Conservation (phyloP, 1,140 invertebrate genomes). For the Sycobia sp. region DNA sequence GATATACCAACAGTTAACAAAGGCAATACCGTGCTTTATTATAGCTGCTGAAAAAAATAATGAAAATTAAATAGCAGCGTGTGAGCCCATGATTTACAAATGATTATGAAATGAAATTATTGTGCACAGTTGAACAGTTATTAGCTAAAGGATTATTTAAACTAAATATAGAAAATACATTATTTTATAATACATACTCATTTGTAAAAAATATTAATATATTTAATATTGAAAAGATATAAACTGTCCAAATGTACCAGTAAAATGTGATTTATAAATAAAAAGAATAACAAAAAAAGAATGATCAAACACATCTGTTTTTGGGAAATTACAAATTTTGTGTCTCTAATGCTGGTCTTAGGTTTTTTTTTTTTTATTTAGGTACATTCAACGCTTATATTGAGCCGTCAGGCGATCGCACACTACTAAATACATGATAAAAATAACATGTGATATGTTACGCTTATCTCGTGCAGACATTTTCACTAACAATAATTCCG, state of each 20-base stretch:
- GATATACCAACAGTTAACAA: constrained; percentile 56
- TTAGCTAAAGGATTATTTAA: too few species aligned
- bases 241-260: constrained; percentile 15
- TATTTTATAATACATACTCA: too few species aligned
- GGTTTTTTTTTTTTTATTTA: constrained; percentile 5
- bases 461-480: constrained; percentile 34
- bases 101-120: constrained; percentile 24
- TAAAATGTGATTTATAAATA: constrained; percentile 13
- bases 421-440: constrained; percentile 47
- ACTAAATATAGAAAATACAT: too few species aligned
- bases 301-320: constrained; percentile 14
- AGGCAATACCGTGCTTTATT: constrained; percentile 56
- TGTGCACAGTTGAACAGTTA: constrained; percentile 17
- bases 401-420: constrained; percentile 51
- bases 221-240: too few species aligned
- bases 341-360: constrained; percentile 17
- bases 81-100: constrained; percentile 48
- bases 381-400: constrained; percentile 34
- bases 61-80: constrained; percentile 57
- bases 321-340: constrained; percentile 23
- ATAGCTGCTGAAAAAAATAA: constrained; percentile 59
- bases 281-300: constrained; percentile 18
- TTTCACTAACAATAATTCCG: constrained; percentile 24
- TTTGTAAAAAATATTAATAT: too few species aligned
- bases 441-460: constrained; percentile 31